These are phyloP conservation scores for Clusia tigrina DNA, from an alignment of 2,888 invertebrate genomes.

Conservation along the genomic window DNA sequence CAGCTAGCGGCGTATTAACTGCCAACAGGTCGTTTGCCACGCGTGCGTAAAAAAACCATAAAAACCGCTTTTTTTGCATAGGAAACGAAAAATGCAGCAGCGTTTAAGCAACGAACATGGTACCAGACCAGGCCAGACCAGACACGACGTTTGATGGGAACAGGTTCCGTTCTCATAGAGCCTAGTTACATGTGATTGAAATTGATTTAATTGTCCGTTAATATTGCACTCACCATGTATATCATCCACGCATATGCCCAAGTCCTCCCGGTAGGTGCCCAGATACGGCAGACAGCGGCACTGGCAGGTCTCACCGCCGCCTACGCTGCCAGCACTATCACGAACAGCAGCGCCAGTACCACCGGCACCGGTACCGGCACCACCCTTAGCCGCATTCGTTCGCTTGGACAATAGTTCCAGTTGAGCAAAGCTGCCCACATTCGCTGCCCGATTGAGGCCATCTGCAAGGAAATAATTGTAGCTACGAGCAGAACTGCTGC, in stretches of 20 bases:
- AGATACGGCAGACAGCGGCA: slow-evolving; percentile 81
- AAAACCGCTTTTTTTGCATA: not conserved
- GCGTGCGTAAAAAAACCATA: not conserved
- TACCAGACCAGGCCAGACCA: no score
- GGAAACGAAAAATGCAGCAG: not conserved
- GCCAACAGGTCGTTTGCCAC: slow-evolving; percentile 8
- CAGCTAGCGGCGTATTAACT: not conserved
- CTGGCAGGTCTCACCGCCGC: slow-evolving; percentile 67
- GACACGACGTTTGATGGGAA: no score
- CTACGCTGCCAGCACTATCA: slow-evolving; percentile 24
- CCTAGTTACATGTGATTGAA: no score
- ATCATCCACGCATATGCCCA: slow-evolving; percentile 84
- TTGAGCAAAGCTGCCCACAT: slow-evolving; percentile 37
- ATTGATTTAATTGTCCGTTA: no score
- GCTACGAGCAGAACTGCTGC: no score
- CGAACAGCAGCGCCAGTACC: slow-evolving; percentile 17
- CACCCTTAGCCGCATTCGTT: slow-evolving; percentile 32
- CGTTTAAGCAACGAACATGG: not conserved
- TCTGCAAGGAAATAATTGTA: slow-evolving; percentile 29
- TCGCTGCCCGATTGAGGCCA: no score
- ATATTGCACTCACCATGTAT: slow-evolving; percentile 77
- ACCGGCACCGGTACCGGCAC: slow-evolving; percentile 16
- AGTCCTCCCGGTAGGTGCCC: slow-evolving; percentile 84
- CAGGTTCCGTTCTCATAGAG: no score
- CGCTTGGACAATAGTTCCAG: slow-evolving; percentile 49